These are phyloP conservation scores for Baccha elongata DNA, from an alignment of 2,888 invertebrate genomes.

Conservation along the genomic window DNA sequence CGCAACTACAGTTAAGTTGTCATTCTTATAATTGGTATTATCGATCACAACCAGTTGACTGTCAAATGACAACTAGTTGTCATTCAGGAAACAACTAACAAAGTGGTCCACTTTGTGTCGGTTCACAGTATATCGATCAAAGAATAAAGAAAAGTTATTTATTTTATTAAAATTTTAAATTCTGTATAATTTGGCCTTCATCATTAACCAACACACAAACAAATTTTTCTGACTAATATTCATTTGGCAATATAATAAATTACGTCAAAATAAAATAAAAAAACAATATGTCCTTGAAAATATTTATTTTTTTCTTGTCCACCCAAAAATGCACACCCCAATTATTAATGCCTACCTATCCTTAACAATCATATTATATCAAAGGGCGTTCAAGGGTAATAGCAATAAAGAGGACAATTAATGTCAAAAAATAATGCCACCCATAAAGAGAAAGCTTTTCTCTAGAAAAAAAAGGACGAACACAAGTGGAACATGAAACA, in stretches of 20 bases:
- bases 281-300: slow-evolving; percentile 29
- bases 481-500: slow-evolving; percentile 13
- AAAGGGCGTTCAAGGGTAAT: slow-evolving; percentile 31
- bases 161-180: slow-evolving; percentile 36
- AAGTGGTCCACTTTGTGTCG: no score
- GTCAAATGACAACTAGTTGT: no score
- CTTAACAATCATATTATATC: not conserved
- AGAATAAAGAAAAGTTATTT: slow-evolving; percentile 8
- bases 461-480: slow-evolving; percentile 34
- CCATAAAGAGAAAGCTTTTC: slow-evolving; percentile 2
- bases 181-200: slow-evolving; percentile 14
- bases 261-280: slow-evolving; percentile 44
- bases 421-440: slow-evolving; percentile 47
- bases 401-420: slow-evolving; percentile 66
- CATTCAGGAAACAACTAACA: no score
- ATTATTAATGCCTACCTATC: slow-evolving; percentile 1
- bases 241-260: slow-evolving; percentile 45
- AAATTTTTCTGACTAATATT: slow-evolving; percentile 16
- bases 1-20: no score
- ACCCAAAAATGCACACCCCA: not conserved
- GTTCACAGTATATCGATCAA: no score
- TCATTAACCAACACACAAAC: not conserved
- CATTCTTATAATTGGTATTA: no score
- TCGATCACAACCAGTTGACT: no score
- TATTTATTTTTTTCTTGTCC: not conserved